Conservation (phyloP, 2,797 vertebrate species). For the Poecilia gillii region DNA sequence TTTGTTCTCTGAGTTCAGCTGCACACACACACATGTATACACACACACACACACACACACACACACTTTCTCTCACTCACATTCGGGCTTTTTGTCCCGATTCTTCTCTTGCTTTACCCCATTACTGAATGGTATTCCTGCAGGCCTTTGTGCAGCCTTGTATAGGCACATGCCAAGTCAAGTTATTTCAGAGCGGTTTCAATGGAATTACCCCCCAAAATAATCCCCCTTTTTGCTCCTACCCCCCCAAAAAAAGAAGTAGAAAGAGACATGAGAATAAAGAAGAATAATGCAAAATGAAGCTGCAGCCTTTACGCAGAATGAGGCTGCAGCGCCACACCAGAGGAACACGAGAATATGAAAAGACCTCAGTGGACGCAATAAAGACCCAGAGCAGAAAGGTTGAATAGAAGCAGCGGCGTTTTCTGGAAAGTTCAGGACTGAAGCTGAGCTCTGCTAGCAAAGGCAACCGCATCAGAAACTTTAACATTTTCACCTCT, state of each 20-base stretch:
- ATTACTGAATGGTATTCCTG: slow-evolving; percentile 73
- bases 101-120: slow-evolving; percentile 62
- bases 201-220: slow-evolving; percentile 75
- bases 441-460: background rate
- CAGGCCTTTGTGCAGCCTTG: slow-evolving; percentile 74
- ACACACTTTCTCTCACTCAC: slow-evolving; percentile 19
- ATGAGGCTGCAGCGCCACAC: slow-evolving; percentile 43
- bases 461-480: background rate
- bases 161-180: slow-evolving; percentile 80
- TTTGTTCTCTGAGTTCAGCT: slow-evolving; percentile 63
- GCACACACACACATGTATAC: slow-evolving; percentile 25
- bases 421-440: slow-evolving; percentile 8
- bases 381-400: slow-evolving; percentile 47
- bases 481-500: background rate
- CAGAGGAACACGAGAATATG: slow-evolving; percentile 46
- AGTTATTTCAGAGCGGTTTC: slow-evolving; percentile 74
- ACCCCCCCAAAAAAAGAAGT: slow-evolving; percentile 18
- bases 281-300: slow-evolving; percentile 65
- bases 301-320: slow-evolving; percentile 57
- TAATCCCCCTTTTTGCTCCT: slow-evolving; percentile 64
- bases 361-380: slow-evolving; percentile 56
- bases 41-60: slow-evolving; percentile 23
- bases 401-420: slow-evolving; percentile 34
- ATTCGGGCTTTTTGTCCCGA: slow-evolving; percentile 61
- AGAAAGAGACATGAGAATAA: slow-evolving; percentile 56